Evolutionary conservation across 2,888 invertebrate genomes (phyloP), one percentile per base, ranked within the genome.

Genomic region (Deroplatys truncata): DNA sequence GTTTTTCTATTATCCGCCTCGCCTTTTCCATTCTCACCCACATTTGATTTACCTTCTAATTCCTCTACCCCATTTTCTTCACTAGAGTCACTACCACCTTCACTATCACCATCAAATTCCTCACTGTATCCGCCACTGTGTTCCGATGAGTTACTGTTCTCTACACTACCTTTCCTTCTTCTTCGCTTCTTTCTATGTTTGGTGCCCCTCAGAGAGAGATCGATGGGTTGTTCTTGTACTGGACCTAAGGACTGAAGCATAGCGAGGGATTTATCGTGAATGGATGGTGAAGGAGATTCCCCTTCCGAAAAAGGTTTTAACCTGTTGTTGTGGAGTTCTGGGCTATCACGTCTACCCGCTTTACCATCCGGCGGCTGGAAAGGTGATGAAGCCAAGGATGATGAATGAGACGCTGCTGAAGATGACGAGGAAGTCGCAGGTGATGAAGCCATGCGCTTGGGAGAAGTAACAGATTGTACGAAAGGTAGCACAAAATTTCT

Each of bases 141-240:
- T n/a, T 84, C 82, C 56, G 84, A 28, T 20, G 89, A 89, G 72
- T 28, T 84, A 43, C 83, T 84, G 29, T 82, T 16, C 7, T 72
- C 16, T 20, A 25, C 56, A 25, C 56, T 72, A 4, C 35, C 83
- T 28, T 88, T 88, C 56, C 88, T 84, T n/a, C 31, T 56, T 49
- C 28, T 28, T 20, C 10, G 4, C 0, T 95, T 94, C 91, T 94
- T 94, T 35, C 94, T 94, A 90, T 95, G 94, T 84, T 96, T 96
- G 31, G 95, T 95, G 0, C 96, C 95, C 92, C 96, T 97, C 94
- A 97, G 96, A 82, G 97, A 97, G 91, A 97, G 93, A 92, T 97
- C 97, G 93, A 97, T 97, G 2, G 97, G 97, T 92, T 96, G 96
- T 91, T 97, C 97, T 92, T 97, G 97, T 0, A 94, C 93, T 0